Base-by-base conservation (phyloP, 2,888 invertebrate species). In the Galerucella pusilla region DNA sequence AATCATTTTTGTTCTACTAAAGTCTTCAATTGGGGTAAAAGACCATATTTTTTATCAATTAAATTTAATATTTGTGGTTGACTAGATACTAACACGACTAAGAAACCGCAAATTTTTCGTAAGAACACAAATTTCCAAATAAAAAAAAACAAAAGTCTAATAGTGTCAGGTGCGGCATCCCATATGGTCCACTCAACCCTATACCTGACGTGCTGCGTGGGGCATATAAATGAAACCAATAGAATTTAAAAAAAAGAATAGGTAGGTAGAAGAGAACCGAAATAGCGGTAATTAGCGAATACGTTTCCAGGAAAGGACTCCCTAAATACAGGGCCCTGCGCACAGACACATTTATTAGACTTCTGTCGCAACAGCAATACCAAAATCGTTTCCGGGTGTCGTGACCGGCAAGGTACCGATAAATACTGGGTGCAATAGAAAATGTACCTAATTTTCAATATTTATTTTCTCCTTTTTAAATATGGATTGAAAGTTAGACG, bases 231-330 rank as follows among this genome's bases (percentile, higher is more conserved):
- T 65, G 73, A 73, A 70, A 75, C 69, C 73, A 70, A 76, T 76
- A 70, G 73, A 76, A 76, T 70, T 71, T n/a, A n/a, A 54, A 45
- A 73, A 68, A 64, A 73, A 49, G 4, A 67, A 73, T 67, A 64
- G 70, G 68, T 68, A 71, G 65, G 71, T 71, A 67, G 61, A 68
- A 65, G 70, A 73, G 70, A 46, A 61, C 73, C 76, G 76, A 76
- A 76, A 76, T 76, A 78, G 76, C 77, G 75, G 77, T 82, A 81
- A 82, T 82, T 82, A 82, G 80, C 76, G 73, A 79, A 71, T 66
- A 74, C 76, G 75, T 75, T 82, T 80, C 81, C 80, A 78, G 79
- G 81, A 81, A 81, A 81, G 78, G 74, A 79, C 79, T 75, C 79
- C 75, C 73, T 81, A 80, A 82, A 79, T 78, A 79, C 74, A 78